phyloP scores from a whole-genome alignment of 1,140 invertebrate genomes.

The Drosophila asahinai region DNA sequence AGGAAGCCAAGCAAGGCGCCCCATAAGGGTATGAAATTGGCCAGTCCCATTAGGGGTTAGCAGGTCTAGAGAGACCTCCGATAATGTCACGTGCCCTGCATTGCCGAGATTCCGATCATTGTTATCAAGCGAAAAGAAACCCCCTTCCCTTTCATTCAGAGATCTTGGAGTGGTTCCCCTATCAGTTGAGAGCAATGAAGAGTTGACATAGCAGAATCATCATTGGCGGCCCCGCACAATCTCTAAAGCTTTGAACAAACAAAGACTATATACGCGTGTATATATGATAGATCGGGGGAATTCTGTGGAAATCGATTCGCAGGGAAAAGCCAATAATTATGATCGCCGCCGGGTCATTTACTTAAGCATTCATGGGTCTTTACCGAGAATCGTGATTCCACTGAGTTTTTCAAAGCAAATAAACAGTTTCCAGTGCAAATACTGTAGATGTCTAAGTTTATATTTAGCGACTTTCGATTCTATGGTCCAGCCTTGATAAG shows the following conservation, averaged over 20 bases:
- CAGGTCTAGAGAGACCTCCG: constrained; percentile 5
- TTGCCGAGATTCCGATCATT: constrained; percentile 46
- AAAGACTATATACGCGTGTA: constrained; percentile 2
- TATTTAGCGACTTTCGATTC: constrained; percentile 28
- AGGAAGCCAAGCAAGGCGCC: constrained; percentile 7
- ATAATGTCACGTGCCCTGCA: constrained; percentile 49
- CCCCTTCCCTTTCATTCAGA: constrained; percentile 39
- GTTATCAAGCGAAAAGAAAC: constrained; percentile 20
- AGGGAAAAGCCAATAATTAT: constrained; percentile 17
- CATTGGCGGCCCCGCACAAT: constrained; percentile 13
- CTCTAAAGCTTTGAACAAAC: constrained; percentile 10
- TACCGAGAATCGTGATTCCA: constrained; percentile 17
- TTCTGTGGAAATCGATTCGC: constrained; percentile 27
- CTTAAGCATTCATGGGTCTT: background rate
- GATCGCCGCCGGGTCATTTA: constrained; percentile 1
- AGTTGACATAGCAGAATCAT: constrained; percentile 48
- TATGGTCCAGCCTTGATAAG: constrained; percentile 45
- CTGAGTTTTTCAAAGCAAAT: background rate
- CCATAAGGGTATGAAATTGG: constrained; percentile 6
- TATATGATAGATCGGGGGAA: constrained; percentile 28
- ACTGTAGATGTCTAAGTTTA: constrained; percentile 10
- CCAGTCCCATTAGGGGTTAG: constrained; percentile 18
- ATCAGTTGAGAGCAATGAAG: constrained; percentile 40
- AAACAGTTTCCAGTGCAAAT: constrained; percentile 22
- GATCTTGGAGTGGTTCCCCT: constrained; percentile 52